These are phyloP conservation scores for Lynx canadensis DNA, from an alignment of 2,113 vertebrate species.

Conservation along the genomic window DNA sequence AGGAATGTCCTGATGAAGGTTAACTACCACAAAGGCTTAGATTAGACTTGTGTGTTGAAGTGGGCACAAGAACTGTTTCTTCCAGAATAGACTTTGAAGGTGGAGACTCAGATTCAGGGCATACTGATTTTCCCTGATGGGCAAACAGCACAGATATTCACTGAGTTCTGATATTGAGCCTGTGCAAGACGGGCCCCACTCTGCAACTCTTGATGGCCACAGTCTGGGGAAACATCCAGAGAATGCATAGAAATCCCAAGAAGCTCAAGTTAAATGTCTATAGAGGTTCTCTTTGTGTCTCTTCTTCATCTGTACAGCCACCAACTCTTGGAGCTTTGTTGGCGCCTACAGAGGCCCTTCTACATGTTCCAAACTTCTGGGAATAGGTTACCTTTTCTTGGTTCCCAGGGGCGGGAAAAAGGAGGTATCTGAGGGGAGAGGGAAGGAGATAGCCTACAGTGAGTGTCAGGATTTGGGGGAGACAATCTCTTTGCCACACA, in stretches of 20 bases:
- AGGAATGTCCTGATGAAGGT: neutral
- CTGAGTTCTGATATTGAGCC: neutral
- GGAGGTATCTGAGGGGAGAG: neutral
- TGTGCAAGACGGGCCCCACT: neutral
- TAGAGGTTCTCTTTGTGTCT: neutral
- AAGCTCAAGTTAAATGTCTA: neutral
- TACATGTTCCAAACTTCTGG: neutral
- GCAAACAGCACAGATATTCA: neutral
- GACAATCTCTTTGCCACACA: neutral
- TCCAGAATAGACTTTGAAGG: conserved; percentile 30
- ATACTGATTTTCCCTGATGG: neutral
- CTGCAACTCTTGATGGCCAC: neutral
- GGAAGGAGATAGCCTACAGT: neutral
- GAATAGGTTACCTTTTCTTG: neutral
- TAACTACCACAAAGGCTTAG: neutral
- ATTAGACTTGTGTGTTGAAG: neutral
- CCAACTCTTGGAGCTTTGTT: neutral
- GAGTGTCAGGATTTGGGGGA: neutral
- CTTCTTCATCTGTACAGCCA: neutral
- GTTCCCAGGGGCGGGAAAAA: neutral
- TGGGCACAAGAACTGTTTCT: conserved; percentile 6
- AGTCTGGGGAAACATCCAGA: neutral
- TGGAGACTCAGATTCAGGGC: neutral
- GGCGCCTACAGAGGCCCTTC: neutral
- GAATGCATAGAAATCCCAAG: neutral